Base-by-base conservation (phyloP, 2,888 invertebrate species). In the Agrochola litura region DNA sequence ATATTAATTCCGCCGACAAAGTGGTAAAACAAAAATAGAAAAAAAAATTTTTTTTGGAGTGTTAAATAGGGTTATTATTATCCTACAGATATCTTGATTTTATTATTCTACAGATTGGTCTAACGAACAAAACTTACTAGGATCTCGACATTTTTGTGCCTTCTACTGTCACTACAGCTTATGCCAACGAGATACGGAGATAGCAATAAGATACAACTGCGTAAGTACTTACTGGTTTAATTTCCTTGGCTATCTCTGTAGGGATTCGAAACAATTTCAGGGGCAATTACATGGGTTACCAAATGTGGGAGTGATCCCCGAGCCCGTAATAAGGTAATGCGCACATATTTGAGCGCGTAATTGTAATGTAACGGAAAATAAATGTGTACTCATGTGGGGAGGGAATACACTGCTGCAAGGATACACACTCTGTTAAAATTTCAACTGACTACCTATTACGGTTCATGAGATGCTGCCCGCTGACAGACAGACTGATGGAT, bases 211-310 rank as follows among this genome's bases (percentile, higher is more conserved):
- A 60, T 75, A 58, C 1, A 41, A n/a, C 19, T 16, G 49, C 1
- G 8, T 22, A 41, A 8, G 9, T 22, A n/a, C 10, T 6, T 22
- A n/a, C 19, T 5, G 10, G 30, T 77, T 56, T 43, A 67, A 82
- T 79, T 58, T 77, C 14, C 66, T 56, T 41, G 12, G 16, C 19
- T 30, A 30, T 60, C 22, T 41, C 65, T 58, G 3, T 58, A 46
- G 77, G 82, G 85, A 73, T 66, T 76, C 6, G 19, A n/a, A 12
- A 61, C 65, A 76, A 81, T 81, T 85, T 70, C 54, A 19, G n/a
- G 30, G 19, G 65, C 72, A 72, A 69, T 85, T 76, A 81, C 63
- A 66, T 54, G 43, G 52, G 41, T 58, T 60, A 49, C 30, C 69
- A 16, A 76, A 72, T 37, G 72, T 69, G 54, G 14, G 60, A 52